phyloP scores from a whole-genome alignment of 2,888 invertebrate genomes.

The Dorcus parallelipipedus region DNA sequence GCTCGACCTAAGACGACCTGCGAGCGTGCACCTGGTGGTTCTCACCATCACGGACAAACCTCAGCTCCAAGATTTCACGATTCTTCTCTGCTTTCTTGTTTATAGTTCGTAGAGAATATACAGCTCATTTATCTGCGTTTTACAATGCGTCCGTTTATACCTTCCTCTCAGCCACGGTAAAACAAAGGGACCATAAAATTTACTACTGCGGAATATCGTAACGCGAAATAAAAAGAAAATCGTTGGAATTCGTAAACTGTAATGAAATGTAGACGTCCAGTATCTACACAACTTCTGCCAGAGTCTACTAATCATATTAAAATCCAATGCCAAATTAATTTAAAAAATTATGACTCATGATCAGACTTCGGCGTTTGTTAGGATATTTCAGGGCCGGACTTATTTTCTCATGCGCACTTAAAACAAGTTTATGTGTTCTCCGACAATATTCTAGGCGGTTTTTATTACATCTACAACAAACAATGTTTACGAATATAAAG shows the following conservation, averaged over 20 bases:
- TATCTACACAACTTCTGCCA: no score
- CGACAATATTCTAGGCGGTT: no score
- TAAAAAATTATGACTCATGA: no score
- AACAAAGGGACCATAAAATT: neutral
- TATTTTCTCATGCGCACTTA: no score
- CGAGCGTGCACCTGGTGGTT: constrained; percentile 37
- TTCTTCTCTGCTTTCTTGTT: constrained; percentile 40
- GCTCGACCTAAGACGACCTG: neutral
- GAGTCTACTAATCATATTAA: no score
- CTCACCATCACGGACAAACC: constrained; percentile 42
- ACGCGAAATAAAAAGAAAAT: neutral
- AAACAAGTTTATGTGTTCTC: no score
- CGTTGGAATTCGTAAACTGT: neutral
- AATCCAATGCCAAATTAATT: no score
- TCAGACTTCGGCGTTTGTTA: no score
- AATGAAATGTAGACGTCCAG: neutral
- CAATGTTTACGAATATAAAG: no score
- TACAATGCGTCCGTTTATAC: neutral
- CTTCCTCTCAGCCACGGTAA: neutral
- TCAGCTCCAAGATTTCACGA: constrained; percentile 44
- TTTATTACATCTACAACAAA: no score
- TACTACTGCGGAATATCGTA: neutral
- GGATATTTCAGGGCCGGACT: no score
- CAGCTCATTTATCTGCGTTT: constrained; percentile 10
- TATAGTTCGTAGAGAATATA: constrained; percentile 37